Base-by-base conservation (phyloP, 2,888 invertebrate genomes). In the Choreutis nemorana region DNA sequence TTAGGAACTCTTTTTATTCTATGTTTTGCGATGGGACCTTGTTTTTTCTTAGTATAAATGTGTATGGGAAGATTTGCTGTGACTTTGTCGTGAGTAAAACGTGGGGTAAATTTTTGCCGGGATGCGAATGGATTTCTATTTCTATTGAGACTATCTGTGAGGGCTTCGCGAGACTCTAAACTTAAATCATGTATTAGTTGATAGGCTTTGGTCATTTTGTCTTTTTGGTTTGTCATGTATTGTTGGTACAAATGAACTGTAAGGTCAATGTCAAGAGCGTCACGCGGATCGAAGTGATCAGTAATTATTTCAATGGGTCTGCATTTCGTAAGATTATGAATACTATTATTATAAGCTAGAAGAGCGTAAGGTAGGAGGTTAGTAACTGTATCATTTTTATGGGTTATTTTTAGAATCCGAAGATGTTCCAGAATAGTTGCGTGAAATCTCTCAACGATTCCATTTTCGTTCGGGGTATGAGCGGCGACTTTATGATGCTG, bases 81-180 rank as follows among this genome's bases (percentile, higher is more conserved):
- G 2, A 33, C 28, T 10, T 14, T 16, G 12, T 30, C 30, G 4
- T 18, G 13, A 7, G 13, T 30, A 9, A 14, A 30, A 4, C 23
- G 29, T 8, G 7, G 9, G 10, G 18, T 18, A 5, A 18, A 8
- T 18, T 18, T 8, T 8, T 8, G 5, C 5, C 18, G 18, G 18
- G 5, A 18, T 6, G 5, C 18, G 8, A 8, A 5, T 6, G 18
- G 18, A 18, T 18, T 29, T 7, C 39, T 24, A 23, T 33, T 23
- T 14, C 33, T 41, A 31, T 43, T 43, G 1, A 32, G 14, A 26
- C 31, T 40, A 9, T 36, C 33, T 7, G 24, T 40, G 7, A 40
- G 3, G 11, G 25, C 8, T 1, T 5, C 8, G 34, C 35, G 4
- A 30, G 30, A 29, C 41, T 42, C 30, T 21, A 15, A 10, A 3